A percentile compares a stretch with the other conserved stretches of the same genome.
Conservation (phyloP, 2,113 vertebrate species). For the Isurus oxyrinchus region DNA sequence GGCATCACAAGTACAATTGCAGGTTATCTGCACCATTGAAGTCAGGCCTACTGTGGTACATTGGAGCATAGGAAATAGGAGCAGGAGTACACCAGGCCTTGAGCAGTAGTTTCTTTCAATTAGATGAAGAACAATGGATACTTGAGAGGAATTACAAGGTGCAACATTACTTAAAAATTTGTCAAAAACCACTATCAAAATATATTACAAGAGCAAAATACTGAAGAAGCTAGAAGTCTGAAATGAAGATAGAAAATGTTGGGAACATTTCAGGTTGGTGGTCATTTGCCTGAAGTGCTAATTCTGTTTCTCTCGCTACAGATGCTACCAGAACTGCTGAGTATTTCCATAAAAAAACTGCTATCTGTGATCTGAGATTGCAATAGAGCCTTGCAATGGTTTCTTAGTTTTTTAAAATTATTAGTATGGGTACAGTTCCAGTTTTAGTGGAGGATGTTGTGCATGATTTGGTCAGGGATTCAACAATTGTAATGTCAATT, state of each 20-base stretch:
- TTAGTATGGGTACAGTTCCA: neutral
- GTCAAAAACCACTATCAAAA: neutral
- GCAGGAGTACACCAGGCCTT: neutral
- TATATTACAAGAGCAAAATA: no score
- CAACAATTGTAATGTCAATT: neutral
- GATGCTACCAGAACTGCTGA: no score
- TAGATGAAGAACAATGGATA: neutral
- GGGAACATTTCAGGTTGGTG: no score
- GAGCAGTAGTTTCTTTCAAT: neutral
- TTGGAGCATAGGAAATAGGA: no score
- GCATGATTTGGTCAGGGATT: neutral
- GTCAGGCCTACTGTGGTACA: neutral
- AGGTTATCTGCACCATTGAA: neutral
- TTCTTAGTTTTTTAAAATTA: neutral
- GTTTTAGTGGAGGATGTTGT: neutral
- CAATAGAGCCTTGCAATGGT: neutral
- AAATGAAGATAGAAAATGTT: no score
- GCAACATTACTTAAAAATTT: neutral
- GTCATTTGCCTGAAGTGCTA: no score
- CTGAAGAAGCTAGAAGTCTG: no score
- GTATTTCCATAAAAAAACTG: no score
- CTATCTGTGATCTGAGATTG: neutral
- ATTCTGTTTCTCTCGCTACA: no score
- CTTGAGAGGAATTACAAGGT: neutral
- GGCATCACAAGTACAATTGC: neutral